These are phyloP conservation scores for Iphiclides podalirius DNA, from an alignment of 2,888 invertebrate species.

Conservation along the genomic window DNA sequence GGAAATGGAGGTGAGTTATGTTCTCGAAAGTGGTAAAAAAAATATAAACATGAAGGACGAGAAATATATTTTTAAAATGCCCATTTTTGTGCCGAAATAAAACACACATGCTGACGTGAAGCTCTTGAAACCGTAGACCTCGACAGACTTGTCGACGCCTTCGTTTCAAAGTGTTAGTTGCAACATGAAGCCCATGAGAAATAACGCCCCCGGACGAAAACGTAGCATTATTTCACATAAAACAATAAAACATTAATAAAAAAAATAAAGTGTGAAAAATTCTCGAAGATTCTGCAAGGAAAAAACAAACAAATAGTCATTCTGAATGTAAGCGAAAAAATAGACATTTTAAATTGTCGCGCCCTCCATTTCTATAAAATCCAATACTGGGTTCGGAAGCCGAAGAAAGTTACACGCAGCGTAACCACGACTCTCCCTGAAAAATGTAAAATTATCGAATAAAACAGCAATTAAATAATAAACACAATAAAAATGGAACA, in stretches of 20 bases:
- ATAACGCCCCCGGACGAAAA: conserved; percentile 37
- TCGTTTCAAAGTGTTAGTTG: conserved; percentile 57
- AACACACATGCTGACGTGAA: conserved; percentile 45
- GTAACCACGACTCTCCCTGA: conserved; percentile 34
- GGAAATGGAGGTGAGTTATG: conserved; percentile 78
- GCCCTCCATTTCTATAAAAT: conserved; percentile 73
- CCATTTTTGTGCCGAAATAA: conserved; percentile 62
- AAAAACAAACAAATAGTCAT: conserved; percentile 29
- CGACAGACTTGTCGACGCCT: conserved; percentile 53
- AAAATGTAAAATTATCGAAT: conserved; percentile 34
- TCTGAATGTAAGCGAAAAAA: conserved; percentile 35
- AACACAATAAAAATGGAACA: conserved; percentile 5
- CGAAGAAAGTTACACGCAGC: conserved; percentile 39
- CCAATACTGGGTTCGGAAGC: conserved; percentile 11
- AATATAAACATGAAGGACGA: conserved; percentile 27
- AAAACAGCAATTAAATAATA: neutral
- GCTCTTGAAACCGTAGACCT: conserved; percentile 41
- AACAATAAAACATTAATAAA: conserved; percentile 24
- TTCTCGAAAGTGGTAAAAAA: conserved; percentile 30
- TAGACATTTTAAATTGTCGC: conserved; percentile 63
- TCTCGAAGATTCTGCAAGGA: conserved; percentile 31
- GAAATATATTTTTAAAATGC: conserved; percentile 61
- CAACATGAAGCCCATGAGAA: conserved; percentile 37
- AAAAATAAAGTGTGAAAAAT: too few relatives aligned
- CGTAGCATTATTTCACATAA: conserved; percentile 39